Base-by-base conservation (phyloP, 2,113 vertebrate genomes). In the Lontra canadensis region DNA sequence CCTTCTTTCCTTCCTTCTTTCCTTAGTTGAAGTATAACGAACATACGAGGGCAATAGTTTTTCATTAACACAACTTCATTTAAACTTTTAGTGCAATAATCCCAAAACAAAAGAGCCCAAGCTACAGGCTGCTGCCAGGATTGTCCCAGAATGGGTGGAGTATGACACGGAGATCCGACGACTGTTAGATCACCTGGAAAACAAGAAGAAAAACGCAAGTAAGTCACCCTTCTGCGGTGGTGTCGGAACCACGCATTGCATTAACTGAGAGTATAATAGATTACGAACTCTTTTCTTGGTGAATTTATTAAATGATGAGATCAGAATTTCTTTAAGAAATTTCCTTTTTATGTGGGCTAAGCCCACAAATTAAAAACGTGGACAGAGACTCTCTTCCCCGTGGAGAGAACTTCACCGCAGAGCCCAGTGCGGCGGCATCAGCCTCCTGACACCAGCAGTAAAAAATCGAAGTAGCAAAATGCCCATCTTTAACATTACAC, bases 31-130 rank as follows among this genome's bases (percentile, higher is more conserved):
- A 78, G 74, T 29, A 78, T 47, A 78, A 47, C 47, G 47, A 31
- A 47, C 74, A 47, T 78, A 18, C 14, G 9, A 47, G 74, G 26
- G 26, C 29, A 78, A 47, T 31, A 31, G 0, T 34, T 42, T 81
- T 96, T 96, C 31, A 81, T 92, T 91, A 93, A 94, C 92, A 82
- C 44, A 88, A 7, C 9, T 92, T 25, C 96, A 1, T 97, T 98
- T 94, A 76, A 97, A 97, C 34, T 97, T 98, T 39, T 97, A 99
- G 99, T 99, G 99, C 98, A 99, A 99, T 98, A 99, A 99, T 97
- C 99, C 99, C 34, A 99, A 99, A 97, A 99, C 99, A 88, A 99
- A 99, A 98, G 99, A 99, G 98, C 99, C 99, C 39, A 99, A 99
- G 98, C 97, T 99, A 55, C 98, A 99, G 90, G 99, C 99, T 13